Conservation (phyloP, 2,797 vertebrate species). For the Dryobates pubescens region DNA sequence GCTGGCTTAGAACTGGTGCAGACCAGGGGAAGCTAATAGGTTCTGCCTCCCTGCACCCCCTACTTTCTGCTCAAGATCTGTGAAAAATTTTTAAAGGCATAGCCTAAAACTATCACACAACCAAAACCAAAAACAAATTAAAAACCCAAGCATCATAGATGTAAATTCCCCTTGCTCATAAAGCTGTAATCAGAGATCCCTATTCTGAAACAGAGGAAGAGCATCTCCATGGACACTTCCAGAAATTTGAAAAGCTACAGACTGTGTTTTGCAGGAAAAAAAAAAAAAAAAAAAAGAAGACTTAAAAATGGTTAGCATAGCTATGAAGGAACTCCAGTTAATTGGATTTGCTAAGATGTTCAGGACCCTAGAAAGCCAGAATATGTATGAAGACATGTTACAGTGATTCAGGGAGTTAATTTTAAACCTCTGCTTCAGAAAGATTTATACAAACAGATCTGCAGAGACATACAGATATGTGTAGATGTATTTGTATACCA, state of each 20-base stretch:
- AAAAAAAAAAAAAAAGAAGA: neutral
- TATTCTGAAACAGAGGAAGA: neutral
- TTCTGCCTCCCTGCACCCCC: no score
- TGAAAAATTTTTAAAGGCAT: no score
- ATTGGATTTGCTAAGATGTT: neutral
- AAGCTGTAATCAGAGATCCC: neutral
- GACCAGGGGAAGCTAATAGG: neutral
- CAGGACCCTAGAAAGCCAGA: neutral
- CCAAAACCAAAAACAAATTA: no score
- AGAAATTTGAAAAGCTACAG: neutral
- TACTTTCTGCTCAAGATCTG: no score
- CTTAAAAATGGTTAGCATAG: neutral
- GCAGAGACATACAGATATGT: neutral
- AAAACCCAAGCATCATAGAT: neutral
- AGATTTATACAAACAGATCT: neutral
- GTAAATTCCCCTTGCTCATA: neutral
- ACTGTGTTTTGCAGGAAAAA: neutral
- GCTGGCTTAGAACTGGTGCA: neutral
- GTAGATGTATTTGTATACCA: neutral
- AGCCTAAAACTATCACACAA: no score
- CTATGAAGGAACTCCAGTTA: neutral
- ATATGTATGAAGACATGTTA: neutral
- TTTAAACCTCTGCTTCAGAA: neutral
- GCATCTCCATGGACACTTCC: fast-evolving
- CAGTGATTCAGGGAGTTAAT: neutral